These are phyloP conservation scores for Sebastes trivittatus DNA, from an alignment of 2,797 vertebrate species.

Conservation along the genomic window DNA sequence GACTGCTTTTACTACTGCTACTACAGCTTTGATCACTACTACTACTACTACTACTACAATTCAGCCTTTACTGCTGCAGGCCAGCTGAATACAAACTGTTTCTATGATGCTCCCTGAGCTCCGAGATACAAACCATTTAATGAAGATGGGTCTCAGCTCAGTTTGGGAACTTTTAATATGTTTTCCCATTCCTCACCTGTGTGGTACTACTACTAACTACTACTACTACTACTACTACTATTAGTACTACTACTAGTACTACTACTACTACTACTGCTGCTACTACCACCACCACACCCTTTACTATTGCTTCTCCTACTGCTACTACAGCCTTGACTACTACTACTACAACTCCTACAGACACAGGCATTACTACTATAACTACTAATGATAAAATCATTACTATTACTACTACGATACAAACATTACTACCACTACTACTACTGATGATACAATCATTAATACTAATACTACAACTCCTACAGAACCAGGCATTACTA, in stretches of 20 bases:
- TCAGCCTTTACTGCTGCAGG: too few species aligned
- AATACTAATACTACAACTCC: background rate
- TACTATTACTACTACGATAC: too few species aligned
- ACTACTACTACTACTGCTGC: background rate
- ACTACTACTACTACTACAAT: too few species aligned
- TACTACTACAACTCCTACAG: rapidly evolving
- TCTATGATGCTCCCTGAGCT: too few species aligned
- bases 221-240: background rate
- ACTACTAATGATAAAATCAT: background rate
- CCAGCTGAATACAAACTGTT: too few species aligned
- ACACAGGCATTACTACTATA: background rate
- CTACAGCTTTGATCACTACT: too few species aligned
- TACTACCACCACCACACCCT: background rate
- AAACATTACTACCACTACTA: too few species aligned
- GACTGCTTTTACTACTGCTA: too few species aligned
- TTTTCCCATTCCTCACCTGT: background rate
- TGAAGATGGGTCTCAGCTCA: background rate
- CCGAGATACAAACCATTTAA: too few species aligned
- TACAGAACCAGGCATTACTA: background rate
- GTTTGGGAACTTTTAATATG: background rate
- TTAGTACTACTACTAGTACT: background rate
- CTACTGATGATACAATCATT: too few species aligned
- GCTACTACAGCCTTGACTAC: background rate
- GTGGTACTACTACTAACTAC: background rate
- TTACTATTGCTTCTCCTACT: background rate